Base-by-base conservation (phyloP, 2,113 vertebrate genomes). In the Paedocypris sp. region DNA sequence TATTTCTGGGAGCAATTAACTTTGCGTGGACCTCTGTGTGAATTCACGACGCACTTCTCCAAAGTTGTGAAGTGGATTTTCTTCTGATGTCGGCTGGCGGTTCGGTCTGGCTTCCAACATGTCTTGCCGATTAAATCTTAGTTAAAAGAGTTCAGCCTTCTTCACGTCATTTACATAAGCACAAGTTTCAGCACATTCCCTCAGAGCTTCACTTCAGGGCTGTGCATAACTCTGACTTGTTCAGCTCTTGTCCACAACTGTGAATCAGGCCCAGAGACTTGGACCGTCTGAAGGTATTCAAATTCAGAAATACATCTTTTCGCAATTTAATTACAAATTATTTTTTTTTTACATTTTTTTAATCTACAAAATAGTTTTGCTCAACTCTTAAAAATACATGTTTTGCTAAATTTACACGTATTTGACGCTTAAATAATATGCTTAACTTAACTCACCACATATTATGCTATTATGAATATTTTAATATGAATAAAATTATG, bases 1-100 rank as follows among this genome's bases (percentile, higher is more conserved):
- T 9, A 46, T 60, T 62, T 69, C 43, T 11, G 48, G 47, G 35
- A 66, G 57, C 68, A 57, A 31, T 52, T 69, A 48, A 29, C 59
- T 59, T 64, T 46, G 15, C 43, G 19, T 10, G 47, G 29, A 45
- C n/a, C 4, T 66, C 42, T 18, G 48, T 28, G 28, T 50, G 11
- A 49, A 48, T 48, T 26, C 18, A 28, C 43, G 33, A 58, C 45
- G 13, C 28, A 51, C 33, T 29, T 58, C 12, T 3, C 25, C 29
- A 16, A 15, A 26, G 4, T 42, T 60, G 32, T 33, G n/a, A 19
- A 32, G 32, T 31, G 18, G 56, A 45, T 36, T 18, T 19, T 22
- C 35, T 3, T 4, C 3, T 15, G 8, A n/a, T n/a, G 19, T 49
- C 31, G 8, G 4, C 16, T 35, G n/a, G 3, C 22, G 19, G 20